Evolutionary conservation across 2,888 invertebrate species (phyloP), one percentile per base, ranked within the genome.

Genomic region (Drosophila meridiana): DNA sequence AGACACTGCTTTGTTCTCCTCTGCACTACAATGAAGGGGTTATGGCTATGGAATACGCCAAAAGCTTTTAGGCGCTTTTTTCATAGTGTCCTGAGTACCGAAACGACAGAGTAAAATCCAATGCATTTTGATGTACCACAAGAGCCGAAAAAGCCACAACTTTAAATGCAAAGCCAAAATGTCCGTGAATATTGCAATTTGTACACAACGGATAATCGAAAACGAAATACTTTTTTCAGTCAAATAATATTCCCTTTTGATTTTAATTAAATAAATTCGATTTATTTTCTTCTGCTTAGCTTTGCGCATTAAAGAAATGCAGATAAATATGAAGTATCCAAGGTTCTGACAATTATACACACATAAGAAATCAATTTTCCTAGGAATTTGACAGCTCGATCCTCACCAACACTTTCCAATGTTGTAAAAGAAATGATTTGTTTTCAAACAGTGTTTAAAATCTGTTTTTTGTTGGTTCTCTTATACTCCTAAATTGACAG

Each of bases 1-100:
- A 88, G 87, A 88, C 87, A 87, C 84, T 90, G 77, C 87, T 90
- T 88, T 88, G 87, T 88, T 88, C 82, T 83, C 76, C 52, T 61
- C 63, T 61, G 55, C 60, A 58, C 65, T 45, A 66, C 68, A 80
- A 76, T 61, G 84, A 89, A 89, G 69, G 85, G 85, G 90, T 85
- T 81, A 78, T 74, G 79, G 67, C 63, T 80, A 73, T 83, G 78
- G 57, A 58, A 69, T 65, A 77, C 70, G 69, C 76, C 71, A 82
- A 83, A 86, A 87, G 85, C 85, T 86, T 86, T 86, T 86, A 86
- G 89, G 73, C 78, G 58, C 65, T 70, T 56, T 56, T 56, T 40
- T 47, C 47, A 50, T 56, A 32, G 56, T 73, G 42, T 45, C 9
- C 63, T 70, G 53, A 66, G 66, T 65, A 61, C 56, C 47, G 73